phyloP scores from a whole-genome alignment of 2,797 vertebrate genomes.

The Dendrocincla fuliginosa region DNA sequence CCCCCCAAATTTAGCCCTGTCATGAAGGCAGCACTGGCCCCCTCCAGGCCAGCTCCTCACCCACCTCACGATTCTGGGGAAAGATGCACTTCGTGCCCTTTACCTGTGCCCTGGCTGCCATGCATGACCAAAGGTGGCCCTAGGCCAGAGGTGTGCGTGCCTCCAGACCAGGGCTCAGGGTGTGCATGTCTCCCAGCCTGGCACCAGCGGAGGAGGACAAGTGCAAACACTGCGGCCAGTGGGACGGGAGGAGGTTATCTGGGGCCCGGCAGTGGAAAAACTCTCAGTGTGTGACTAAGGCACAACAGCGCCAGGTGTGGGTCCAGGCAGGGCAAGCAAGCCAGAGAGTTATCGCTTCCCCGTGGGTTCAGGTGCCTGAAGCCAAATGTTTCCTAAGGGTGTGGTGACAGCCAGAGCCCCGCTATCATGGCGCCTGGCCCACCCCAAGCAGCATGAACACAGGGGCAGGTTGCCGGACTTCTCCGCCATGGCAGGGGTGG shows the following conservation, averaged over 20 bases:
- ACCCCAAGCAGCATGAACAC: not conserved
- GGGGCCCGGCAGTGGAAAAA: slow-evolving; percentile 32
- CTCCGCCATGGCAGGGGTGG: accelerated
- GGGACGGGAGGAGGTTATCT: slow-evolving; percentile 44
- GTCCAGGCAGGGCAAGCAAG: not conserved
- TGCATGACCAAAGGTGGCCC: not conserved
- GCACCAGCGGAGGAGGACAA: slow-evolving; percentile 50
- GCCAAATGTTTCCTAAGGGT: slow-evolving; percentile 73
- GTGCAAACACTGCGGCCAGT: slow-evolving; percentile 38
- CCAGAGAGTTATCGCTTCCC: slow-evolving; percentile 26
- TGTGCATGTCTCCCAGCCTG: slow-evolving; percentile 14
- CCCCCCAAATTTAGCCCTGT: not conserved
- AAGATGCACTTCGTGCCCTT: not conserved
- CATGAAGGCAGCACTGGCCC: not conserved
- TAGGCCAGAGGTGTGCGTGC: not conserved
- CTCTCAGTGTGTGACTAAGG: slow-evolving; percentile 53
- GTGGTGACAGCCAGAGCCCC: slow-evolving; percentile 45
- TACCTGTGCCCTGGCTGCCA: not conserved
- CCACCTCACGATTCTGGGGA: not conserved
- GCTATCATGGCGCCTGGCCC: slow-evolving; percentile 38
- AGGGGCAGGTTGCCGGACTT: not conserved
- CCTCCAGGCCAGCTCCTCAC: not conserved
- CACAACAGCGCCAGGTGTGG: slow-evolving; percentile 44
- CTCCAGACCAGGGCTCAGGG: not conserved
- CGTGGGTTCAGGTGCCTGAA: slow-evolving; percentile 63